These are phyloP conservation scores for Benthosema pterotum DNA, from an alignment of 2,797 vertebrate species.

Conservation along the genomic window DNA sequence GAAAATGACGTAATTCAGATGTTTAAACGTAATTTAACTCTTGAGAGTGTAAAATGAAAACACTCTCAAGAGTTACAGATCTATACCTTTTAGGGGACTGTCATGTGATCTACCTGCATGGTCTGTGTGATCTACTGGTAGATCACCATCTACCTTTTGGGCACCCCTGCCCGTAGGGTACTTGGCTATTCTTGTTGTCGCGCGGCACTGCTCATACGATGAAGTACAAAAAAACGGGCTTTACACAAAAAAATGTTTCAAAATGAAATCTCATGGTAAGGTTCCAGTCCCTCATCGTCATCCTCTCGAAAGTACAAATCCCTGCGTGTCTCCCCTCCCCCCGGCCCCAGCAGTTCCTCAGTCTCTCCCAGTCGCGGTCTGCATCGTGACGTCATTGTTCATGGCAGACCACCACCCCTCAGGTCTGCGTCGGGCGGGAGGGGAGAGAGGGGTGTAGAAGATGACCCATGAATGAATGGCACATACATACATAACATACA, in stretches of 20 bases:
- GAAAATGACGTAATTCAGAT: too few relatives aligned
- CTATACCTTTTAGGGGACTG: too few relatives aligned
- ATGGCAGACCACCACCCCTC: conserved; percentile 25
- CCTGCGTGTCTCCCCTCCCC: background rate
- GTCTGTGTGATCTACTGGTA: too few relatives aligned
- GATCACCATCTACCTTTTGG: too few relatives aligned
- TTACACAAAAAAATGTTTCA: conserved; percentile 72
- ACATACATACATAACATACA: conserved; percentile 66
- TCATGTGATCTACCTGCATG: too few relatives aligned
- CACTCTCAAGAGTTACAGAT: too few relatives aligned
- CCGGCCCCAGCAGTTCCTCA: conserved; percentile 27
- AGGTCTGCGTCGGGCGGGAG: conserved; percentile 43
- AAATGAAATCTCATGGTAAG: conserved; percentile 59
- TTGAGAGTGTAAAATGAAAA: too few relatives aligned
- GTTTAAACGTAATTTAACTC: too few relatives aligned
- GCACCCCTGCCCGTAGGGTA: too few relatives aligned
- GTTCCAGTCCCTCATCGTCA: conserved; percentile 65
- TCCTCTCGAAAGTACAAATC: conserved; percentile 55
- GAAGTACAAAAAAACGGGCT: too few relatives aligned
- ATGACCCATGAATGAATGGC: conserved; percentile 69
- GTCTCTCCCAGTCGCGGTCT: conserved; percentile 30
- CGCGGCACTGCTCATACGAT: too few relatives aligned
- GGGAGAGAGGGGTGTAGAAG: conserved; percentile 37
- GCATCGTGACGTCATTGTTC: conserved; percentile 50
- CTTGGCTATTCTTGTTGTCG: too few relatives aligned